Base-by-base conservation (phyloP, 2,888 invertebrate genomes). In the Mantis religiosa region DNA sequence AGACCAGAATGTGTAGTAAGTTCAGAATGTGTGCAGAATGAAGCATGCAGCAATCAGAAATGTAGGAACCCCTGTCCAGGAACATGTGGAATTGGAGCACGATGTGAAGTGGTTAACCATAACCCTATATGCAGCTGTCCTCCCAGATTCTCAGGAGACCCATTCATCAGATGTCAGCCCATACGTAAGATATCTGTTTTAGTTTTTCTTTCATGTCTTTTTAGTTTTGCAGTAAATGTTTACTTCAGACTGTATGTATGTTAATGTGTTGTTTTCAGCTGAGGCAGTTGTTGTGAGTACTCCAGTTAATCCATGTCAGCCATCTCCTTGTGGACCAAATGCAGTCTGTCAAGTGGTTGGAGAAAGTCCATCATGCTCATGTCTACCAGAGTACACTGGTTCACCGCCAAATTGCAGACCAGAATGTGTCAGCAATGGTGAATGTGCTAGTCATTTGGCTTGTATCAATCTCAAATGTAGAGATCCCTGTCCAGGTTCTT, bases 391-490 rank as follows among this genome's bases (percentile, higher is more conserved):
- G 89, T 97, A 95, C 92, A 94, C 95, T 89, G 97, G 97, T 89
- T 94, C 95, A n/a, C 97, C 97, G 47, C 97, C 97, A 47, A 96
- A 96, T 91, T 96, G 96, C 92, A 94, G 95, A 91, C 96, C 96
- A 9, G 96, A 97, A 93, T 97, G 97, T 92, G 95, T 92, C 25
- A 94, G 95, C 2, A 97, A 95, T 92, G 94, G 96, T 34, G 97
- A 97, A 92, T 97, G 97, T 92, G 91, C 95, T 0, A 95, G 95
- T 91, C 95, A 96, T 91, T 93, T 95, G 92, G 96, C 97, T 84
- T 97, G 97, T 92, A 94, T 96, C 7, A 92, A 93, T 90, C 93
- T 94, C 90, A 94, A 94, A 91, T 95, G 95, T 90, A 91, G 88
- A 93, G 92, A 94, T 54, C 95, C 97, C 28, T 97, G 97, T 91